Conservation (phyloP, 2,888 invertebrate species). For the Timema podura region DNA sequence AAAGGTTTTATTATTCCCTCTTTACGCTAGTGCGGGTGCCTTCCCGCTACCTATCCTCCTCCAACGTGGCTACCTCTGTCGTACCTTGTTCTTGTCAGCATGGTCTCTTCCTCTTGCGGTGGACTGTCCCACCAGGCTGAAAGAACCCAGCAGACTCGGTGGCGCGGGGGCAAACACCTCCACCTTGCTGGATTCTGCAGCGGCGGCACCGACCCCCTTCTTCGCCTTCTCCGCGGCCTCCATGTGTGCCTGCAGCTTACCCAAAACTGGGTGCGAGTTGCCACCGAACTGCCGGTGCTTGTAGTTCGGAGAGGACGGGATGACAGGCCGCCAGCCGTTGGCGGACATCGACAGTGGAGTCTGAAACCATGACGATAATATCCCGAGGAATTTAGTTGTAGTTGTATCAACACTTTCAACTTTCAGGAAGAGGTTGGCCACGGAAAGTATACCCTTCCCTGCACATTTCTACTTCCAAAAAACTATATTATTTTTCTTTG, state of each 20-base stretch:
- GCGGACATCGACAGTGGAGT: slow-evolving; percentile 23
- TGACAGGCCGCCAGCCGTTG: slow-evolving; percentile 29
- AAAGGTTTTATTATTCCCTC: too few relatives aligned
- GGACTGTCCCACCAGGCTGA: slow-evolving; percentile 54
- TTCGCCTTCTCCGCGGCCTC: slow-evolving; percentile 20
- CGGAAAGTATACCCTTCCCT: too few relatives aligned
- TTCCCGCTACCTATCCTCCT: background rate
- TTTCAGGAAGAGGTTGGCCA: too few relatives aligned
- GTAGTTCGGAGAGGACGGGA: slow-evolving; percentile 18
- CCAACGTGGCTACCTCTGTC: background rate
- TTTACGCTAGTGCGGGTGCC: background rate
- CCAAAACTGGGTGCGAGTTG: slow-evolving; percentile 25
- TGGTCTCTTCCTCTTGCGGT: background rate
- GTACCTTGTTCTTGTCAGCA: slow-evolving; percentile 21
- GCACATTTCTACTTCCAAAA: too few relatives aligned
- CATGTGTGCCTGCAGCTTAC: slow-evolving; percentile 27
- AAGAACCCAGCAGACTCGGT: slow-evolving; percentile 48
- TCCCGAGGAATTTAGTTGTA: too few relatives aligned
- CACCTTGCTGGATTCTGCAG: slow-evolving; percentile 18
- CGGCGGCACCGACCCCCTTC: slow-evolving; percentile 18
- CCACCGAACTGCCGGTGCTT: background rate
- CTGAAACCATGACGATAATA: slow-evolving; percentile 12
- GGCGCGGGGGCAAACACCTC: slow-evolving; percentile 21
- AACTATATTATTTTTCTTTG: too few relatives aligned
- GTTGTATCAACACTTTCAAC: too few relatives aligned